A percentile compares a stretch with the other conserved stretches of the same genome.
Conservation (phyloP, 2,888 invertebrate species). For the Automeris io region DNA sequence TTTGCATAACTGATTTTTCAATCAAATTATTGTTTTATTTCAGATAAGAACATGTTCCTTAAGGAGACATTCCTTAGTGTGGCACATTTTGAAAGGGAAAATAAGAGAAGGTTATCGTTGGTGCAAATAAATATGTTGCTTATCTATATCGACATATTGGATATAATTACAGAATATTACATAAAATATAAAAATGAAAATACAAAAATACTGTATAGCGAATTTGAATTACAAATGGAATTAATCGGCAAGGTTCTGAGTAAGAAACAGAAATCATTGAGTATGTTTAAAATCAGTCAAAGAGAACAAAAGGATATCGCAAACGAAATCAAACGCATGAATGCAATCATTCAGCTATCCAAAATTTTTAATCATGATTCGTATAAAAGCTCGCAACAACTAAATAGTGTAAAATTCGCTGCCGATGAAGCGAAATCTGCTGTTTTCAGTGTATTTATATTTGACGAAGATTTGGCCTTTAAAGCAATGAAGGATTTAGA, state of each 20-base stretch:
- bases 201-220: slow-evolving; percentile 16
- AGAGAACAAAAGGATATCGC: slow-evolving; percentile 53
- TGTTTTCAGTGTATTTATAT: slow-evolving; percentile 32
- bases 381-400: slow-evolving; percentile 15
- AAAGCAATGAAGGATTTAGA: slow-evolving; percentile 32
- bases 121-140: slow-evolving; percentile 41
- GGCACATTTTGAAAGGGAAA: slow-evolving; percentile 12
- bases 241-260: slow-evolving; percentile 31
- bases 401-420: slow-evolving; percentile 20
- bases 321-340: slow-evolving; percentile 47
- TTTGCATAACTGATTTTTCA: slow-evolving; percentile 9
- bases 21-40: not conserved
- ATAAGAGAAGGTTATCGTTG: slow-evolving; percentile 32
- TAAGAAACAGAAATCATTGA: slow-evolving; percentile 17
- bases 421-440: slow-evolving; percentile 19
- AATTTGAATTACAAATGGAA: slow-evolving; percentile 26
- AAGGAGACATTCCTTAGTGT: not conserved
- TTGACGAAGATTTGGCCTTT: slow-evolving; percentile 29
- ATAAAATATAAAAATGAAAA: slow-evolving; percentile 21
- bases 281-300: slow-evolving; percentile 43
- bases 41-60: not conserved
- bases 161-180: slow-evolving; percentile 37
- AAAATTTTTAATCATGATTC: slow-evolving; percentile 25
- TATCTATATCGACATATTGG: slow-evolving; percentile 37
- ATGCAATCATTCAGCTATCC: slow-evolving; percentile 40